These are phyloP conservation scores for Oryctes rhinoceros DNA, from an alignment of 1,140 invertebrate species.

Conservation along the genomic window DNA sequence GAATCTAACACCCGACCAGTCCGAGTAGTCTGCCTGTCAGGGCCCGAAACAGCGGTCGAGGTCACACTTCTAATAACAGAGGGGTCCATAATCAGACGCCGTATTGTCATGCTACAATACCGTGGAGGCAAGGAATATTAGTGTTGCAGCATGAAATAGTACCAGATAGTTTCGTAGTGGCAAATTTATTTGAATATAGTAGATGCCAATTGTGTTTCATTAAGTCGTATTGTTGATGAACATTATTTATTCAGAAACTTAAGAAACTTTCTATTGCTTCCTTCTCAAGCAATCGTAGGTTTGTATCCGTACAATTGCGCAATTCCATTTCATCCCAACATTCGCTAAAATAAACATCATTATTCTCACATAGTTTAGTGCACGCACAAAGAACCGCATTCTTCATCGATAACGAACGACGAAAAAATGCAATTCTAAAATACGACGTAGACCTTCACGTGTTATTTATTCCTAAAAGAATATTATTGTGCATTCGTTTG, in stretches of 20 bases:
- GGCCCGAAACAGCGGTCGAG: neutral
- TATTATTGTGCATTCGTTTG: constrained; percentile 29
- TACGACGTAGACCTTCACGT: neutral
- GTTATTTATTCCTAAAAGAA: constrained; percentile 24
- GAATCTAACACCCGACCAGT: constrained; percentile 32
- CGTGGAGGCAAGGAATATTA: no score
- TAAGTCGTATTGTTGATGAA: no score
- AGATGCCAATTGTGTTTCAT: no score
- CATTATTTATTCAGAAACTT: no score
- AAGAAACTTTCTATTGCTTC: no score
- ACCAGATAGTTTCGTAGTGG: no score
- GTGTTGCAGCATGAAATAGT: no score
- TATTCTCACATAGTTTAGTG: neutral
- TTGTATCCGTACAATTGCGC: no score
- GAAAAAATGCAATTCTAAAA: constrained; percentile 10
- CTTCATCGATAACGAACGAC: neutral
- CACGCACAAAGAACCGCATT: neutral
- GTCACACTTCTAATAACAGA: neutral
- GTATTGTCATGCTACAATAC: neutral
- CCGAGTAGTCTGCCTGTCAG: neutral
- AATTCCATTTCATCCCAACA: neutral
- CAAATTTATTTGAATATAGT: no score
- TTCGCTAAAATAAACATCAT: constrained; percentile 18
- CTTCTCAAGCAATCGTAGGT: no score
- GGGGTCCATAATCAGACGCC: neutral